A percentile compares a stretch with the other conserved stretches of the same genome.
Evolutionary conservation across 2,113 vertebrate genomes (phyloP).

Genomic region (Phrynosoma blainvillii): DNA sequence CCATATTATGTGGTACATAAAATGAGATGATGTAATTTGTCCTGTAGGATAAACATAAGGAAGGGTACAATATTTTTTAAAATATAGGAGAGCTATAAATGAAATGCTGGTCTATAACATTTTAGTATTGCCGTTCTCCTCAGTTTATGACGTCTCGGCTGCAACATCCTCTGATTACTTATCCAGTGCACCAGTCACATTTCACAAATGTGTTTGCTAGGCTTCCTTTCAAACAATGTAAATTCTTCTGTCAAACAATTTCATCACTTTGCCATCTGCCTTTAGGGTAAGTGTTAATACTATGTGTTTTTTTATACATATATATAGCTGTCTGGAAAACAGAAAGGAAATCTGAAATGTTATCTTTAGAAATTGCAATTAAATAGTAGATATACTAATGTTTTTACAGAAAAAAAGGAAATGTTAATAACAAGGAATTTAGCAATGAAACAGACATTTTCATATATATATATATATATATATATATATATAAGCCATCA

Average conservation of each 20-base stretch:
- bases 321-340: neutral
- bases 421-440: neutral
- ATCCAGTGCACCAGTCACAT: neutral
- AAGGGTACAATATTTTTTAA: neutral
- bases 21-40: neutral
- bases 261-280: neutral
- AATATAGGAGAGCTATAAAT: accelerated
- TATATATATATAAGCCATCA: neutral
- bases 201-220: neutral
- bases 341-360: neutral
- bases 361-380: neutral
- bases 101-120: neutral
- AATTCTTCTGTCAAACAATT: neutral
- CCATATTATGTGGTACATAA: neutral
- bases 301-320: neutral
- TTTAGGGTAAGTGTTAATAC: neutral
- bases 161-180: neutral
- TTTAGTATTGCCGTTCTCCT: neutral
- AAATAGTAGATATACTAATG: neutral
- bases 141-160: neutral
- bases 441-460: neutral
- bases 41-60: accelerated
- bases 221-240: neutral
- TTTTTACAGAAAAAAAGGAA: neutral
- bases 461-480: neutral